These are phyloP conservation scores for Temnothorax curvispinosus DNA, from an alignment of 1,140 invertebrate genomes.

Conservation along the genomic window DNA sequence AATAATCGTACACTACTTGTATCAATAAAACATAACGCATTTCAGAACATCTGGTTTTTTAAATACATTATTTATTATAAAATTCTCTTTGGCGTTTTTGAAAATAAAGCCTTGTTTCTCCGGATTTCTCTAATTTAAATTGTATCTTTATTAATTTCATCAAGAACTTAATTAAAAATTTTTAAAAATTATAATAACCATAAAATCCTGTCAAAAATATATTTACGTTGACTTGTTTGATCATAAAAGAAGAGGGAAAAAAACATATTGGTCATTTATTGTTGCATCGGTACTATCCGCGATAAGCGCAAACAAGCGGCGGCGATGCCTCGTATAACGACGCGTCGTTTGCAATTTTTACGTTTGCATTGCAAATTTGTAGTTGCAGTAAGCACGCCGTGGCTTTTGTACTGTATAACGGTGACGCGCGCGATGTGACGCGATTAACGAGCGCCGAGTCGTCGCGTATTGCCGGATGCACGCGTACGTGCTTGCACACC, in stretches of 20 bases:
- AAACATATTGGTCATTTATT: neutral
- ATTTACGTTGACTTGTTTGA: neutral
- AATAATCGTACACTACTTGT: neutral
- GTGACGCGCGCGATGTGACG: constrained; percentile 54
- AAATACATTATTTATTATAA: neutral
- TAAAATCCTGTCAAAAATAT: neutral
- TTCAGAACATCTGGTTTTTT: neutral
- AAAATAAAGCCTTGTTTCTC: neutral
- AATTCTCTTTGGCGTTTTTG: neutral
- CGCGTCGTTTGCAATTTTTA: constrained; percentile 50
- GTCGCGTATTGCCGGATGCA: neutral
- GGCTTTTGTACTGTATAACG: constrained; percentile 36
- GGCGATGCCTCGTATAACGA: constrained; percentile 20
- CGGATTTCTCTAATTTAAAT: neutral
- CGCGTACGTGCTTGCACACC: neutral
- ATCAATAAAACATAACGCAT: neutral
- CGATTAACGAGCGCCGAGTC: constrained; percentile 61
- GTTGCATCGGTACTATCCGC: neutral
- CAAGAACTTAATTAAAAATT: neutral
- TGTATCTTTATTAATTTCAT: neutral
- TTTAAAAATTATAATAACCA: neutral
- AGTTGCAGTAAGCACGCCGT: constrained; percentile 17
- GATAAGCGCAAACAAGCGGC: constrained; percentile 32
- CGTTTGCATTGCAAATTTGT: constrained; percentile 54
- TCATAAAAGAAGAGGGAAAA: neutral